A percentile compares a stretch with the other conserved stretches of the same genome.
Conservation (phyloP, 37 sponge, comb jelly and placozoan genomes). For the Axinella damicornis region DNA sequence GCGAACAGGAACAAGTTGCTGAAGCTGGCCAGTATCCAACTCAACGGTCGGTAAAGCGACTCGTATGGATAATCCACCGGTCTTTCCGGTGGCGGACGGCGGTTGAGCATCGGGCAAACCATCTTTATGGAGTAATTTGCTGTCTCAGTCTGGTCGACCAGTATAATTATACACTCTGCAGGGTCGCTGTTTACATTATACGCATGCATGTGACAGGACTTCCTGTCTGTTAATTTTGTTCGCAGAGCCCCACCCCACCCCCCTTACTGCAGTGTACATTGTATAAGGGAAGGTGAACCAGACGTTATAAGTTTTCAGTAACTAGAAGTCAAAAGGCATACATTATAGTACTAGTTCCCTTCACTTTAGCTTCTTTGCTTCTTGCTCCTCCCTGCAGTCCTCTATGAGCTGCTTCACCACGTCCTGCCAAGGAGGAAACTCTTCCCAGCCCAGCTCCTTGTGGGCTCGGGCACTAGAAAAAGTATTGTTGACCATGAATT, state of each 20-base stretch:
- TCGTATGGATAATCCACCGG: slow-evolving; percentile 63
- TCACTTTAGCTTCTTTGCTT: not conserved
- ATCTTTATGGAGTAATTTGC: too few species aligned
- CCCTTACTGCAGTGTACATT: too few species aligned
- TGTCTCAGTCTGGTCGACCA: too few species aligned
- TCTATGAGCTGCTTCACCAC: slow-evolving; percentile 15
- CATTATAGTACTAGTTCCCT: too few species aligned
- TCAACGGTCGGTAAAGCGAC: slow-evolving; percentile 78
- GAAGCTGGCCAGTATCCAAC: slow-evolving; percentile 74
- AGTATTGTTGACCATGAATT: slow-evolving; percentile 7
- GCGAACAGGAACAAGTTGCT: slow-evolving; percentile 59
- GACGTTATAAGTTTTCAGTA: too few species aligned
- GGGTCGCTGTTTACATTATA: too few species aligned
- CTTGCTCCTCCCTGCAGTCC: slow-evolving; percentile 1
- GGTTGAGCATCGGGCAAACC: slow-evolving; percentile 72
- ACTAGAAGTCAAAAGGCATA: too few species aligned
- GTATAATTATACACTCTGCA: too few species aligned
- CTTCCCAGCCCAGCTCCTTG: slow-evolving; percentile 56
- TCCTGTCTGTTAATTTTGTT: too few species aligned
- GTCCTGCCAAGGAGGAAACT: slow-evolving; percentile 26
- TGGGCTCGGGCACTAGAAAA: slow-evolving; percentile 21
- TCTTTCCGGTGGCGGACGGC: not conserved
- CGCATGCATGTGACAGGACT: too few species aligned
- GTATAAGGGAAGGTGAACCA: too few species aligned
- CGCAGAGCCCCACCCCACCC: too few species aligned